A percentile compares a stretch with the other conserved stretches of the same genome.
Evolutionary conservation across 1,140 invertebrate genomes (phyloP).

Genomic region (Sycophaga agraensis): DNA sequence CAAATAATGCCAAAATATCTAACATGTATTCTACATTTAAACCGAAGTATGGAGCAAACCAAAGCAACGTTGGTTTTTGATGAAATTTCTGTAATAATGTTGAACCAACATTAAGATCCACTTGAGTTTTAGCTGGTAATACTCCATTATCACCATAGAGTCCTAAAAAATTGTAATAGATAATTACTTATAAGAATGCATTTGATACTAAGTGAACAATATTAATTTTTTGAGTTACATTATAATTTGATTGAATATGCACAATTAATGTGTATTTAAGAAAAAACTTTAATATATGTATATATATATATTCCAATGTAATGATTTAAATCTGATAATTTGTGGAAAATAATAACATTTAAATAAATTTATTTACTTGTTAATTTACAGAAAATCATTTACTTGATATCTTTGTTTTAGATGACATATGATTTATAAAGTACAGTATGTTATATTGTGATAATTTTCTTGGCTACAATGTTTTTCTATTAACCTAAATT

Average conservation of each 20-base stretch:
- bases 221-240: background rate
- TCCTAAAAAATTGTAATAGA: conserved; percentile 60
- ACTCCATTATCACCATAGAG: conserved; percentile 81
- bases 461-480: no score
- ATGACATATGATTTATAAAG: no score
- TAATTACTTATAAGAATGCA: background rate
- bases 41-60: conserved; percentile 69
- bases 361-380: no score
- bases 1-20: conserved; percentile 71
- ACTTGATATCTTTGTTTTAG: no score
- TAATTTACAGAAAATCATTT: no score
- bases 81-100: conserved; percentile 60
- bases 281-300: background rate
- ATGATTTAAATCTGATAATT: background rate
- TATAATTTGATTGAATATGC: background rate
- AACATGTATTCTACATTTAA: conserved; percentile 70
- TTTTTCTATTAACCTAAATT: no score
- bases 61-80: conserved; percentile 71
- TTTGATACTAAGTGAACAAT: background rate
- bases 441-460: no score
- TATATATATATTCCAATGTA: background rate
- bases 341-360: background rate
- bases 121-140: conserved; percentile 67
- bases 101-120: conserved; percentile 58
- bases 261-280: background rate